These are phyloP conservation scores for Zaprionus africanus DNA, from an alignment of 1,140 invertebrate species.

Conservation along the genomic window DNA sequence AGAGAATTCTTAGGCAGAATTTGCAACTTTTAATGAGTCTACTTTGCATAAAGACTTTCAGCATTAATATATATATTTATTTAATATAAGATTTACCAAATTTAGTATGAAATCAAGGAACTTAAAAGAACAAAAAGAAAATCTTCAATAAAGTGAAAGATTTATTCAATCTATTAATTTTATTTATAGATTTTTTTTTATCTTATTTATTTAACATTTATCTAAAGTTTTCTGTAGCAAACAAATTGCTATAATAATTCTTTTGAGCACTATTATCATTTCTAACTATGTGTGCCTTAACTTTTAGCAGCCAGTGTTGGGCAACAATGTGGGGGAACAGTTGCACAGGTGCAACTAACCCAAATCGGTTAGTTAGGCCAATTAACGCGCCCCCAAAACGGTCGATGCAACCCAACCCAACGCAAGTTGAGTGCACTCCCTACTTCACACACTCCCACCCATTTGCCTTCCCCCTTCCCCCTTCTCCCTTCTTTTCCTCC, in stretches of 20 bases:
- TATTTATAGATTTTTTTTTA: no score
- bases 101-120: no score
- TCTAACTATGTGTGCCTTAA: neutral
- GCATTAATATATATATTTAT: neutral
- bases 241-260: neutral
- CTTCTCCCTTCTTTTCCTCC: neutral
- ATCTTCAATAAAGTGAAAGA: neutral
- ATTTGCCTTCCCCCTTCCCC: neutral
- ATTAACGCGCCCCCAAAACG: neutral
- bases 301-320: neutral
- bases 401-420: neutral
- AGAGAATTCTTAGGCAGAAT: no score
- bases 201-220: neutral
- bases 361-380: conserved; percentile 7
- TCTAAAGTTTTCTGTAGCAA: neutral
- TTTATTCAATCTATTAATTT: neutral
- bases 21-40: neutral
- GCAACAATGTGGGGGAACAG: neutral
- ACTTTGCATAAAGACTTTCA: neutral
- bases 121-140: no score
- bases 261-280: neutral
- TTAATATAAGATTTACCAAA: no score
- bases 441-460: neutral
- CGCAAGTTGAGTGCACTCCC: neutral
- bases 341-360: conserved; percentile 3